Evolutionary conservation across 1,140 invertebrate species (phyloP).

Genomic region (Nomia melanderi): DNA sequence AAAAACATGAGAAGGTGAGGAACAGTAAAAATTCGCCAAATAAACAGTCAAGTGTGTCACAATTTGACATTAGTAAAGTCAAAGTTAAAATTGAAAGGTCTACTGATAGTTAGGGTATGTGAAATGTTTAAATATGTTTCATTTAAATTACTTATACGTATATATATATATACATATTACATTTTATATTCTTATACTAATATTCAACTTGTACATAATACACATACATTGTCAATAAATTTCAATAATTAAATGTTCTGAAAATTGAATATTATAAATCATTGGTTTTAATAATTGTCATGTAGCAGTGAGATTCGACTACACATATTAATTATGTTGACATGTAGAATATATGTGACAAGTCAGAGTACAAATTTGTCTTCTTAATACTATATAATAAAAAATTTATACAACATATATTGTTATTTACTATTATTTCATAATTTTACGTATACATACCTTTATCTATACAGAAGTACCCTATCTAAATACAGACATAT

Average conservation of each 20-base stretch:
- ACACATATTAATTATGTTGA: not conserved
- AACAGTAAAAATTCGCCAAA: not conserved
- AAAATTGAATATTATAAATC: not conserved
- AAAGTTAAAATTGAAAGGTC: constrained; percentile 11
- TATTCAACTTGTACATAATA: constrained; percentile 1
- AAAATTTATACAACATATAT: not conserved
- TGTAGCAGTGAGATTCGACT: not conserved
- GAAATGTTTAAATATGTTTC: not conserved
- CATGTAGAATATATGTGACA: not conserved
- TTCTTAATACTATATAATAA: not conserved
- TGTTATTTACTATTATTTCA: not conserved
- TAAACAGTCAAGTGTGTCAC: not conserved
- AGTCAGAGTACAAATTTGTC: constrained; percentile 18
- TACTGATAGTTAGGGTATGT: constrained; percentile 7
- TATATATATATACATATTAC: not conserved
- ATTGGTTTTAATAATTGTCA: not conserved
- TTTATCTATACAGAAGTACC: no score
- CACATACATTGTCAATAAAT: not conserved
- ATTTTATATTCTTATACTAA: not conserved
- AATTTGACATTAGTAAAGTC: not conserved
- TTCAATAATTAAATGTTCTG: not conserved
- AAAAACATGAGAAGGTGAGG: not conserved
- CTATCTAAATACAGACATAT: no score
- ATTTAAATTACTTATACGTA: not conserved
- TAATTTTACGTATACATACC: not conserved